Conservation (phyloP, 2,888 invertebrate genomes). For the Thecocarcelia acutangulata region DNA sequence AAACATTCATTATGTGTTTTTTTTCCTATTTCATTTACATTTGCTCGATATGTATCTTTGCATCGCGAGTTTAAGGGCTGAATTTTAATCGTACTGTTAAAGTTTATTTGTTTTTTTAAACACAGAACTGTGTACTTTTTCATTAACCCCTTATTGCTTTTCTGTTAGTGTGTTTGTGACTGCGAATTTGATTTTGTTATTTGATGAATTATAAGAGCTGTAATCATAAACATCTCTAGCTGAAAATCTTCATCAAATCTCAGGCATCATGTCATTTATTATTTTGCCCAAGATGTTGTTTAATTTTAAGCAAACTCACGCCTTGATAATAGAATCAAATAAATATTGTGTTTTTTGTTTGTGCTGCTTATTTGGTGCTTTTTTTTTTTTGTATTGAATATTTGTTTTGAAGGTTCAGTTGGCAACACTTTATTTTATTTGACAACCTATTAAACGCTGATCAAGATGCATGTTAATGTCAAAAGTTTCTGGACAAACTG, state of each 20-base stretch:
- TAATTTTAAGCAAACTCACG: conserved; percentile 72
- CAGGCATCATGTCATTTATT: conserved; percentile 77
- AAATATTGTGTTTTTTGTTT: conserved; percentile 4
- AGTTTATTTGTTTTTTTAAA: conserved; percentile 37
- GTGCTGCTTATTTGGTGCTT: conserved; percentile 49
- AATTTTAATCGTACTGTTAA: conserved; percentile 10
- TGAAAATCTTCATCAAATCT: conserved; percentile 70
- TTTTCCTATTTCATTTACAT: conserved; percentile 45
- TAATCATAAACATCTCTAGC: conserved; percentile 56
- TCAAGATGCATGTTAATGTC: no score
- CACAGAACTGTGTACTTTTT: conserved; percentile 30
- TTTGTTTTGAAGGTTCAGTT: no score
- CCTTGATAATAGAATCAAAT: conserved; percentile 59
- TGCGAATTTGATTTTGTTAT: conserved; percentile 16
- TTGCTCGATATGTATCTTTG: conserved; percentile 50
- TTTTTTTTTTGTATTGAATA: no score
- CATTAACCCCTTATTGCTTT: conserved; percentile 60
- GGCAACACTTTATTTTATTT: no score
- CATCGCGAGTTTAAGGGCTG: conserved; percentile 43
- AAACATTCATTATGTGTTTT: conserved; percentile 67
- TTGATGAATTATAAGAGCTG: conserved; percentile 57
- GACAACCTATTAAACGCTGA: no score
- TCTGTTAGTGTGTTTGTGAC: neutral
- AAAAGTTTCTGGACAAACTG: no score
- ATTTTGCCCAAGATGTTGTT: conserved; percentile 70